Conservation (phyloP, 2,888 invertebrate genomes). For the Drosophila subquinaria region DNA sequence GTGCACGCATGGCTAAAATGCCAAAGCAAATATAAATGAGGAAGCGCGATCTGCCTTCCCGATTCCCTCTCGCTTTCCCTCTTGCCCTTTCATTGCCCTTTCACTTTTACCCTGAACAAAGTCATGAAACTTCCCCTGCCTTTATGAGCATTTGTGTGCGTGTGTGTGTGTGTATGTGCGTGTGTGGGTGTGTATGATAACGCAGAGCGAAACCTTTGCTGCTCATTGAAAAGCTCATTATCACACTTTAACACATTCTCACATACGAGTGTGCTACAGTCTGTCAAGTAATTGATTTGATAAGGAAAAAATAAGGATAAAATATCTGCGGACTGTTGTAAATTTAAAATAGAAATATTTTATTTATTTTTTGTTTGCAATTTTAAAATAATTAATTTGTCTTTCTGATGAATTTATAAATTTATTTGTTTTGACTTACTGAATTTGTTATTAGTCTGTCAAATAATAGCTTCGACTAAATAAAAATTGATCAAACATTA, state of each 20-base stretch:
- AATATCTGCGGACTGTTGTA: no score
- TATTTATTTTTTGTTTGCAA: no score
- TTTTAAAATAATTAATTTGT: no score
- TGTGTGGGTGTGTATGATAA: conserved; percentile 57
- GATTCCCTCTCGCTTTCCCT: neutral
- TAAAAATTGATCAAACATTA: no score
- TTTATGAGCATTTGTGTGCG: conserved; percentile 34
- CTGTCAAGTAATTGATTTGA: neutral
- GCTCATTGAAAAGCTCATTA: conserved; percentile 67
- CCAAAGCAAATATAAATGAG: conserved; percentile 73
- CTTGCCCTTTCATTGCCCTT: neutral
- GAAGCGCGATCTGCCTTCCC: conserved; percentile 59
- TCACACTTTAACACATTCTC: conserved; percentile 36
- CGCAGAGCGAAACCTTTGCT: conserved; percentile 42
- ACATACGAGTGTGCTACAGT: neutral
- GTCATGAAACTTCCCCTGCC: conserved; percentile 25
- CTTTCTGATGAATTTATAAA: no score
- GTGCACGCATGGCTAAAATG: conserved; percentile 50
- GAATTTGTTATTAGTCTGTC: no score
- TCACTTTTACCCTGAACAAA: conserved; percentile 38
- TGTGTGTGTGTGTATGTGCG: conserved; percentile 33
- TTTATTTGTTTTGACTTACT: no score
- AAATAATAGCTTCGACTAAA: no score
- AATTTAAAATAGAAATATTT: no score
- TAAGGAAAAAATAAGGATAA: neutral